phyloP scores from a whole-genome alignment of 2,888 invertebrate genomes.

The Lottia gigantea region DNA sequence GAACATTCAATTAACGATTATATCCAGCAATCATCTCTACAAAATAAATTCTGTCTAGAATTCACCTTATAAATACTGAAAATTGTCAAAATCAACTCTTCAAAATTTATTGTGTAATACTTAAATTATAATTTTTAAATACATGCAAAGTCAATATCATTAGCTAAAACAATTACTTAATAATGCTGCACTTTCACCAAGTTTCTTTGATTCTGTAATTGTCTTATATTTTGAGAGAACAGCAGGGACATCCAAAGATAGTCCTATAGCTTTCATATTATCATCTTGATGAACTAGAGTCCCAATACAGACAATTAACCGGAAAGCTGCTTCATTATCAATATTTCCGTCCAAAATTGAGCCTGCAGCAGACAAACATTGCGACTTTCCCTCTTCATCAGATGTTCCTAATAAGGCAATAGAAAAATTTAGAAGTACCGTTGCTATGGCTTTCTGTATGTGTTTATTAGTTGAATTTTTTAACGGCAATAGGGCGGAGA shows the following conservation, averaged over 20 bases:
- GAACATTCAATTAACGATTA: no score
- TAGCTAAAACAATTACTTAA: constrained; percentile 19
- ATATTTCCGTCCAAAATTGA: constrained; percentile 68
- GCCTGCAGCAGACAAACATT: constrained; percentile 47
- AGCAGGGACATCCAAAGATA: constrained; percentile 55
- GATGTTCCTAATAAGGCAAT: constrained; percentile 67
- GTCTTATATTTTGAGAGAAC: constrained; percentile 35
- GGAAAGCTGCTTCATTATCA: constrained; percentile 79
- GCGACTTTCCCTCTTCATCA: constrained; percentile 56
- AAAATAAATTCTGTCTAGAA: no score
- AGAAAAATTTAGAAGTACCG: constrained; percentile 79
- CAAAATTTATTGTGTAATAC: no score
- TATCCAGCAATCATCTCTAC: no score
- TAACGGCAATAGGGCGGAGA: constrained; percentile 42
- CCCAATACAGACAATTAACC: constrained; percentile 82
- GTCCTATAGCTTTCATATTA: constrained; percentile 49
- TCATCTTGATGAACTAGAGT: constrained; percentile 73
- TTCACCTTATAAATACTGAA: no score
- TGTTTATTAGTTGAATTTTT: constrained; percentile 58
- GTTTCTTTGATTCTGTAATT: constrained; percentile 52
- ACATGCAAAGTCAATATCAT: no score
- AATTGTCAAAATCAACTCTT: no score
- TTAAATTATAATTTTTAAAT: no score
- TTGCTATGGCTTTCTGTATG: constrained; percentile 79
- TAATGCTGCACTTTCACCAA: constrained; percentile 57